These are phyloP conservation scores for Charina bottae DNA, from an alignment of 2,113 vertebrate genomes.

Conservation along the genomic window DNA sequence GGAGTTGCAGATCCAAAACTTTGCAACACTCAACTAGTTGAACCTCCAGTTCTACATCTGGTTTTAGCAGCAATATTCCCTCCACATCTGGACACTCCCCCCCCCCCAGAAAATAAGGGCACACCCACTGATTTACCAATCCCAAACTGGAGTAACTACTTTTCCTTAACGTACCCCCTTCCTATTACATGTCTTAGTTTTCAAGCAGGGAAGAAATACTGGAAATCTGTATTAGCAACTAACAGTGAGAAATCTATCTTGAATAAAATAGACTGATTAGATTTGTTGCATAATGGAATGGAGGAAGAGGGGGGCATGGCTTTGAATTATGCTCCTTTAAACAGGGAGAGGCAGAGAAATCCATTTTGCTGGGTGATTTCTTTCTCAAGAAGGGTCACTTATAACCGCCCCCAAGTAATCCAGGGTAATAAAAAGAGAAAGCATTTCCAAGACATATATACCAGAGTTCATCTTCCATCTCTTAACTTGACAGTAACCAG, in stretches of 20 bases:
- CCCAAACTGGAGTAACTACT: constrained; percentile 29
- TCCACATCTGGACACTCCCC: not conserved
- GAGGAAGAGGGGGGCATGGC: not conserved
- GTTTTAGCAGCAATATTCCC: not conserved
- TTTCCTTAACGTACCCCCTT: constrained; percentile 29
- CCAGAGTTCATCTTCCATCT: not conserved
- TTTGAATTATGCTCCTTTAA: not conserved
- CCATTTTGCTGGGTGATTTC: constrained; percentile 13
- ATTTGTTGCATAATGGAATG: not conserved
- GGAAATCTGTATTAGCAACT: not conserved
- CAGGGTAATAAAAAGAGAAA: not conserved
- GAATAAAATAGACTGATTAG: not conserved
- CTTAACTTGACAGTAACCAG: constrained; percentile 32
- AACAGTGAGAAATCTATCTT: not conserved
- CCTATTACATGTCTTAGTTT: constrained; percentile 37
- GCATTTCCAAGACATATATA: not conserved
- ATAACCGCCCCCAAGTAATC: not conserved
- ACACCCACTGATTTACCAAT: constrained; percentile 12
- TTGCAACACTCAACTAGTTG: not conserved
- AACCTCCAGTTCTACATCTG: not conserved
- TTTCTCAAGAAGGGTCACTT: not conserved
- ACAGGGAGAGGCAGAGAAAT: constrained; percentile 32
- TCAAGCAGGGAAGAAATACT: constrained; percentile 15
- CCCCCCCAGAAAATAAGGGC: not conserved
- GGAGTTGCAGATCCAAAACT: not conserved